These are phyloP conservation scores for Athripsodes cinereus DNA, from an alignment of 2,888 invertebrate species.

Conservation along the genomic window DNA sequence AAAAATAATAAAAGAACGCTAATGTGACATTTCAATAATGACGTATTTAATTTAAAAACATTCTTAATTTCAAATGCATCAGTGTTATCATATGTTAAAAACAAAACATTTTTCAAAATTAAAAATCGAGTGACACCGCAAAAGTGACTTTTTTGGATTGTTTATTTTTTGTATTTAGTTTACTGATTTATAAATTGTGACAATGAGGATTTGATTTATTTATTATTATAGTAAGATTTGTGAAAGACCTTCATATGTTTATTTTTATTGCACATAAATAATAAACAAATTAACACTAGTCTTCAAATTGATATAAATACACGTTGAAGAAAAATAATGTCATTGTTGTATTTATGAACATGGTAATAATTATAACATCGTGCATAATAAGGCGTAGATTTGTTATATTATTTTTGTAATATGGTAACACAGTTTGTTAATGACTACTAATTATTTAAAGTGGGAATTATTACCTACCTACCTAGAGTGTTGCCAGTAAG, in stretches of 20 bases:
- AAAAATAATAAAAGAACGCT: not conserved
- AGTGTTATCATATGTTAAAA: not conserved
- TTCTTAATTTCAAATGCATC: too few species aligned
- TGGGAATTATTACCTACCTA: slow-evolving; percentile 3
- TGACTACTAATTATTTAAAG: slow-evolving; percentile 24
- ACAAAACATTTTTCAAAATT: not conserved
- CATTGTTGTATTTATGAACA: not conserved
- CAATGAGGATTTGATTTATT: not conserved
- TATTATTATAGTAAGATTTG: not conserved
- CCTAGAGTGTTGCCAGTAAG: slow-evolving; percentile 13
- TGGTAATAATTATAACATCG: not conserved
- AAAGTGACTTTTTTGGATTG: too few species aligned
- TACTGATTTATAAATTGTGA: not conserved
- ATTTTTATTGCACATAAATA: not conserved
- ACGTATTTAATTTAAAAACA: too few species aligned
- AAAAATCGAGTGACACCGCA: not conserved
- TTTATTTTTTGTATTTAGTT: not conserved
- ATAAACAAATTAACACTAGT: not conserved
- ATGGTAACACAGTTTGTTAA: slow-evolving; percentile 20
- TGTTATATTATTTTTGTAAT: not conserved
- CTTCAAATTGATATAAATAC: too few species aligned
- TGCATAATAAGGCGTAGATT: too few species aligned
- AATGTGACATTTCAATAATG: not conserved
- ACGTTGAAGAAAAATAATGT: not conserved
- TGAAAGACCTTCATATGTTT: not conserved